Evolutionary conservation across 1,140 invertebrate species (phyloP), one percentile per base, ranked within the genome.

Genomic region (Calosoma granatense): DNA sequence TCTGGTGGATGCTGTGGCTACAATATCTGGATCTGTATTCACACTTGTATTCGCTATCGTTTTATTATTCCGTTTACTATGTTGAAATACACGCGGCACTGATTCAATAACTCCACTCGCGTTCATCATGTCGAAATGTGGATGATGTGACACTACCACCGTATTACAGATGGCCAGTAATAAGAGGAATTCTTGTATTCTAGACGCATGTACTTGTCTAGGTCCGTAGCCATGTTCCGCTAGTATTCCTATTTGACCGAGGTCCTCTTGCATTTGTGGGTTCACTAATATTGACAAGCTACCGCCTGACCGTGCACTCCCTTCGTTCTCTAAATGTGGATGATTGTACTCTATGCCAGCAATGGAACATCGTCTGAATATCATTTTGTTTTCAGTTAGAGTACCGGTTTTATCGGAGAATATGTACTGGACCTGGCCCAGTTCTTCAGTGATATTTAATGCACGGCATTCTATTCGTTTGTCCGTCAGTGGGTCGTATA

Each of bases 381-480:
- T 81, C 95, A 98, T 98, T 72, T 93, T 90, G 70, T 98, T 98
- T 72, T 98, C 94, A 6, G 96, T 98, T 15, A 98, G 74, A 1
- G 95, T 98, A 3, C 96, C 95, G 1, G 95, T 98, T 72, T 98
- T 98, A 70, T 98, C 96, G 9, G 91, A 97, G 76, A 98, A 97
- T 51, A 98, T 81, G 69, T 97, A 97, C 67, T 94, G 88, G 21
- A 98, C 86, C 76, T 96, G 93, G 2, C 95, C 96, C 51, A 98
- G 77, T 72, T 98, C 94, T 72, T 98, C 95, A 0, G 95, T 93
- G 52, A 98, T 98, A 70, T 98, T 98, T 60, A 97, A 78, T 23
- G 95, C 94, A 56, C 94, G 79, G 70, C 94, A 97, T 72, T 97
- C 92, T n/a, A 90, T 85, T 59, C 86, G 76, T 63, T 90, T 94